Conservation (phyloP, 2,888 invertebrate genomes). For the Arenicola marina region DNA sequence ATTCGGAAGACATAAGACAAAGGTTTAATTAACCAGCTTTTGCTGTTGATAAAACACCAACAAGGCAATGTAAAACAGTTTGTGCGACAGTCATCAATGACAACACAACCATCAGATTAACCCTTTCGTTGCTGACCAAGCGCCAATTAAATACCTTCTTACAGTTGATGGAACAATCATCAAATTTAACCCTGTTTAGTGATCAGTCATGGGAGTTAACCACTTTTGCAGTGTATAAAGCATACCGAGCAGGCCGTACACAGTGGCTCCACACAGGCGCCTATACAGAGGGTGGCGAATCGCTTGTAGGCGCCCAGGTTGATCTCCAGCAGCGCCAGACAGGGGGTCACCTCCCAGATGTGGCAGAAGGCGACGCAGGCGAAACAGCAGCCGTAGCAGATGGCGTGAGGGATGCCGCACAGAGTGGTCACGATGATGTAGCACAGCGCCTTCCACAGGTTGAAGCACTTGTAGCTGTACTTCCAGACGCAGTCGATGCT, state of each 20-base stretch:
- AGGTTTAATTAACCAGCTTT: too few species aligned
- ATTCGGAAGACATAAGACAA: too few species aligned
- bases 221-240: background rate
- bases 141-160: too few species aligned
- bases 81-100: too few species aligned
- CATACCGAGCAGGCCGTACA: slow-evolving; percentile 32
- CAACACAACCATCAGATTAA: too few species aligned
- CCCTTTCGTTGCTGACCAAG: too few species aligned
- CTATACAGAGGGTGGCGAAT: slow-evolving; percentile 13
- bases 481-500: slow-evolving; percentile 72
- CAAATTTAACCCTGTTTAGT: too few species aligned
- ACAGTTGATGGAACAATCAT: too few species aligned
- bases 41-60: too few species aligned
- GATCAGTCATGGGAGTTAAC: too few species aligned
- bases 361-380: slow-evolving; percentile 66
- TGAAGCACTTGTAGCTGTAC: slow-evolving; percentile 71
- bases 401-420: slow-evolving; percentile 70
- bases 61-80: too few species aligned
- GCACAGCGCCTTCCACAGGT: slow-evolving; percentile 70
- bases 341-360: slow-evolving; percentile 42
- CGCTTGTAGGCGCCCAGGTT: slow-evolving; percentile 21
- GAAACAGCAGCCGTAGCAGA: slow-evolving; percentile 63
- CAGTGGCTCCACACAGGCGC: slow-evolving; percentile 35
- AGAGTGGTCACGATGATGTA: slow-evolving; percentile 71
- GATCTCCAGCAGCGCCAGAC: slow-evolving; percentile 45